Evolutionary conservation across 2,797 vertebrate species (phyloP).

Genomic region (Sternarchorhynchus goeldii): DNA sequence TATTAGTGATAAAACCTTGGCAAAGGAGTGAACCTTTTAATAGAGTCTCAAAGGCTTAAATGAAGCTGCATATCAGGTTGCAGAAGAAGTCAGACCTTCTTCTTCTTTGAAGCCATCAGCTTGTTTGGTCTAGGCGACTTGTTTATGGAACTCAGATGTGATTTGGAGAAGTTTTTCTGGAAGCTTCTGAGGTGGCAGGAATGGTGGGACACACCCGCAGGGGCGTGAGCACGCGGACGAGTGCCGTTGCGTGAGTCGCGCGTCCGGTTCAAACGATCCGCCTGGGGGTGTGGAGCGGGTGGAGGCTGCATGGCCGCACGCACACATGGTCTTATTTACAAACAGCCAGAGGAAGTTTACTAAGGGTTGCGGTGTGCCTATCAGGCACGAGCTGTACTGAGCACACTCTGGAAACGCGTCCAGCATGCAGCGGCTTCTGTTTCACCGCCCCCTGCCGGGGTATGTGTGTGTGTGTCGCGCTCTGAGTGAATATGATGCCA

Average conservation of each 20-base stretch:
- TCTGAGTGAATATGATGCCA: neutral
- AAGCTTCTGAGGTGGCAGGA: slow-evolving; percentile 58
- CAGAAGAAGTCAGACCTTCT: slow-evolving; percentile 16
- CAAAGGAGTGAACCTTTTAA: neutral
- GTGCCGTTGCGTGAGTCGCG: slow-evolving; percentile 38
- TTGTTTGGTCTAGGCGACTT: slow-evolving; percentile 42
- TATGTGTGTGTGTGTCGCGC: neutral
- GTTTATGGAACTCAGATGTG: slow-evolving; percentile 67
- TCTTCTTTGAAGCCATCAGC: slow-evolving; percentile 29
- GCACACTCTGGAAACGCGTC: neutral
- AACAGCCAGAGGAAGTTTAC: slow-evolving; percentile 67
- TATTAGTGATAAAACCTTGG: slow-evolving; percentile 18
- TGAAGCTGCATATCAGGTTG: slow-evolving; percentile 22
- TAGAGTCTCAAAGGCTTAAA: neutral
- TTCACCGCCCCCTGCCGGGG: neutral
- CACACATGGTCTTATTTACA: slow-evolving; percentile 64
- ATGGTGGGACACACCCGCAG: slow-evolving; percentile 65
- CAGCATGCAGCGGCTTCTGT: neutral
- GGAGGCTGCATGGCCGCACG: slow-evolving; percentile 63
- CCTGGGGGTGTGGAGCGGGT: slow-evolving; percentile 58
- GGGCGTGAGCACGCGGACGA: slow-evolving; percentile 47
- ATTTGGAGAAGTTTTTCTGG: slow-evolving; percentile 51
- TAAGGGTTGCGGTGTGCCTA: slow-evolving; percentile 59
- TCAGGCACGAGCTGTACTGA: slow-evolving; percentile 14
- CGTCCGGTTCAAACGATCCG: slow-evolving; percentile 18